These are phyloP conservation scores for Galeopsomyia nigrocyanea DNA, from an alignment of 2,888 invertebrate genomes.

Conservation along the genomic window DNA sequence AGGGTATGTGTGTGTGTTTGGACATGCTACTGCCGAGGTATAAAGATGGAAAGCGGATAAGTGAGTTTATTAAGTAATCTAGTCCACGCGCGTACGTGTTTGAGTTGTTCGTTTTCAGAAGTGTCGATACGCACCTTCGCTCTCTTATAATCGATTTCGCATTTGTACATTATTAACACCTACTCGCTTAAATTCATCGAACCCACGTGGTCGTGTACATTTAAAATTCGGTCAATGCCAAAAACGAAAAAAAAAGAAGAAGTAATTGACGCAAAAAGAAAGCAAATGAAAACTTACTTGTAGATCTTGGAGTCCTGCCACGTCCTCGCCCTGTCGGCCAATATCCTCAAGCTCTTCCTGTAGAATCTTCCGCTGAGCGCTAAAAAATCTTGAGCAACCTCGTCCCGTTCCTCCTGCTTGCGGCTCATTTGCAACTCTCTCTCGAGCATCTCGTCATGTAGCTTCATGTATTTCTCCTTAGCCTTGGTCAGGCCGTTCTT, in stretches of 20 bases:
- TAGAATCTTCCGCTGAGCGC: conserved; percentile 71
- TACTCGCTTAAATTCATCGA: too few relatives aligned
- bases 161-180: too few relatives aligned
- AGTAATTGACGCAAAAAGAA: not conserved
- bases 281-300: conserved; percentile 37
- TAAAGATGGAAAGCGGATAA: too few relatives aligned
- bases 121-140: too few relatives aligned
- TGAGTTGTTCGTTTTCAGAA: too few relatives aligned
- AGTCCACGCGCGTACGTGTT: too few relatives aligned
- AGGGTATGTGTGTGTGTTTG: too few relatives aligned
- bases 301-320: conserved; percentile 43
- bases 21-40: too few relatives aligned
- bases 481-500: conserved; percentile 50
- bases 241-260: not conserved
- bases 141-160: too few relatives aligned
- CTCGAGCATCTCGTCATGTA: conserved; percentile 58
- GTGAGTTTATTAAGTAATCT: too few relatives aligned
- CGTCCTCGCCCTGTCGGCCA: conserved; percentile 54
- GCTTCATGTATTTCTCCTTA: conserved; percentile 60
- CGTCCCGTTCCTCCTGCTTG: not conserved
- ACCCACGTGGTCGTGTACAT: too few relatives aligned
- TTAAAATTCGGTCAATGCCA: too few relatives aligned
- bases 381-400: conserved; percentile 64
- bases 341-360: conserved; percentile 67
- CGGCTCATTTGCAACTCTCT: conserved; percentile 44